Conservation (phyloP, 2,888 invertebrate genomes). For the Hydropsyche betteni region DNA sequence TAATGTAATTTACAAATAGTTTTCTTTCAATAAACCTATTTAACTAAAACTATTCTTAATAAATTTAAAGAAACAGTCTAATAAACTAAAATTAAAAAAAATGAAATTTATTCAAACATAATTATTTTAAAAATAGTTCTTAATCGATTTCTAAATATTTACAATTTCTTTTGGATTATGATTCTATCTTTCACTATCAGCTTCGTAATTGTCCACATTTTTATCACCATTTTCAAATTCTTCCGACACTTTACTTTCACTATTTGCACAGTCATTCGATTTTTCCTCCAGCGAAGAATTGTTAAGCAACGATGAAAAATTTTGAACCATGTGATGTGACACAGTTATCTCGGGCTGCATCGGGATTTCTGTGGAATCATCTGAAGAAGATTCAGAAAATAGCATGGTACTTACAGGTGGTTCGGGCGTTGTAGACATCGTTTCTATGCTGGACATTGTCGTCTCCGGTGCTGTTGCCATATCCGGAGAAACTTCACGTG, state of each 20-base stretch:
- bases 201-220: not conserved
- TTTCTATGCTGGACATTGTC: slow-evolving; percentile 23
- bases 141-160: not conserved
- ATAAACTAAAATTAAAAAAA: too few relatives aligned
- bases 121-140: not conserved
- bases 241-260: slow-evolving; percentile 17
- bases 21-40: slow-evolving; percentile 17
- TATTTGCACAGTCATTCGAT: slow-evolving; percentile 3
- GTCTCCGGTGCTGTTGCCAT: slow-evolving; percentile 14
- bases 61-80: slow-evolving; percentile 40
- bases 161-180: not conserved
- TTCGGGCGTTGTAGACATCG: slow-evolving; percentile 28
- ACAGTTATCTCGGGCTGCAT: slow-evolving; percentile 61
- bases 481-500: slow-evolving; percentile 33
- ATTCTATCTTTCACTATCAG: slow-evolving; percentile 34
- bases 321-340: slow-evolving; percentile 43
- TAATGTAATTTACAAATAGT: slow-evolving; percentile 13
- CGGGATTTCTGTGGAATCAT: slow-evolving; percentile 61
- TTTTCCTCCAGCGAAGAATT: slow-evolving; percentile 28
- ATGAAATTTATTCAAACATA: too few relatives aligned
- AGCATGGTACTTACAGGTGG: not conserved
- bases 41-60: slow-evolving; percentile 41
- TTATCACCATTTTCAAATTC: slow-evolving; percentile 17
- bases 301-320: slow-evolving; percentile 33
- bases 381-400: slow-evolving; percentile 55